phyloP scores from a whole-genome alignment of 2,113 vertebrate species.

The Clarias macrocephalus region DNA sequence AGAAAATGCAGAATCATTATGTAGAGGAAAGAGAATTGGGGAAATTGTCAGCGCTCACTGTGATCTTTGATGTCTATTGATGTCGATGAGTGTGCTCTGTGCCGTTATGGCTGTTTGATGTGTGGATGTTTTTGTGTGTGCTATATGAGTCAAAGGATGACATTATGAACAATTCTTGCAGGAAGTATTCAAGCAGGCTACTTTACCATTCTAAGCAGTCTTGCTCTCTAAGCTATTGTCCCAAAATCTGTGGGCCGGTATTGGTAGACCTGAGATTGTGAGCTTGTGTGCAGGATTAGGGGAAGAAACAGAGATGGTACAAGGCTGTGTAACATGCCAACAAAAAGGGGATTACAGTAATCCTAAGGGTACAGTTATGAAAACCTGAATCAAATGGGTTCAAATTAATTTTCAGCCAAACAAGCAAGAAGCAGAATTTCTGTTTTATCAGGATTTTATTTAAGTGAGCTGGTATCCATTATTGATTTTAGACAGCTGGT shows the following conservation, averaged over 20 bases:
- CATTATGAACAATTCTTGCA: slow-evolving; percentile 27
- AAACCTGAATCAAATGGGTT: neutral
- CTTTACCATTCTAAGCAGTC: slow-evolving; percentile 6
- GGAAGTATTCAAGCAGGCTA: slow-evolving; percentile 37
- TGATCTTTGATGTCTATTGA: neutral
- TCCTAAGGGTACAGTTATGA: neutral
- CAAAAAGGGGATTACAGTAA: neutral
- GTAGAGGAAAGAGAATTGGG: neutral
- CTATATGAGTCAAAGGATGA: slow-evolving; percentile 34
- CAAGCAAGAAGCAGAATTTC: neutral
- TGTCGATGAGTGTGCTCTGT: neutral
- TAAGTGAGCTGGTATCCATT: neutral
- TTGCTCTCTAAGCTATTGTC: neutral
- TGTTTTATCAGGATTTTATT: neutral
- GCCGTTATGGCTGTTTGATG: slow-evolving; percentile 33
- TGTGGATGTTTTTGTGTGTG: slow-evolving; percentile 43
- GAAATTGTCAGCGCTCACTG: neutral
- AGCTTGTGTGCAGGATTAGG: neutral
- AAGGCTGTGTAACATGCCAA: neutral
- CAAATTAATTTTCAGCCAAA: neutral
- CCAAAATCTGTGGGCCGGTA: no score
- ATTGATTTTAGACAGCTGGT: neutral
- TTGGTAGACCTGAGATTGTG: neutral
- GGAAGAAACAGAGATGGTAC: neutral
- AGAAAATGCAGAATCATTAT: slow-evolving; percentile 25